Percentiles rank a stretch among this genome's conserved stretches.
phyloP scores from a whole-genome alignment of 2,797 vertebrate genomes.

The Eremophila alpestris region DNA sequence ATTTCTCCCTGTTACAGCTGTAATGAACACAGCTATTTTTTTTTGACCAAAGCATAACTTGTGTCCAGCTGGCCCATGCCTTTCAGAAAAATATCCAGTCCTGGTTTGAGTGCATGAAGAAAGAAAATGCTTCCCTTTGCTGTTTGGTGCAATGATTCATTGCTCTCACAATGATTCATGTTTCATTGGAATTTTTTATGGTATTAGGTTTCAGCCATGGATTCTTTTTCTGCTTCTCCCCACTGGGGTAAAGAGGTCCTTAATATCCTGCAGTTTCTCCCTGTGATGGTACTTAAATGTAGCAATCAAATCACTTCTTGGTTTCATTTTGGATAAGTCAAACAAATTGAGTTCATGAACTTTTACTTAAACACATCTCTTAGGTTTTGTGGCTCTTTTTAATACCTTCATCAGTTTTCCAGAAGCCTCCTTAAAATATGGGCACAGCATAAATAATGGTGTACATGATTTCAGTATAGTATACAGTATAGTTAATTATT shows the following conservation, averaged over 20 bases:
- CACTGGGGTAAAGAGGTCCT: not conserved
- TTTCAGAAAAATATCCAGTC: not conserved
- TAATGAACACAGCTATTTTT: not conserved
- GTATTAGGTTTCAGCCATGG: not conserved
- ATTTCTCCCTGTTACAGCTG: not conserved
- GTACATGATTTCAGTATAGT: not conserved
- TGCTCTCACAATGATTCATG: rapidly evolving
- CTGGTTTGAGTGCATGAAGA: not conserved
- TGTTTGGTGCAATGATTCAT: not conserved
- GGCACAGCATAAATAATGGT: not conserved
- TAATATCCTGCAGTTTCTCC: not conserved
- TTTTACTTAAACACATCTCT: not conserved
- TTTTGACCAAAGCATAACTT: not conserved
- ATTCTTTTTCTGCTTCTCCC: not conserved
- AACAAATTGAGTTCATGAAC: not conserved
- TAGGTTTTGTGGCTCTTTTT: not conserved
- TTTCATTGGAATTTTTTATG: not conserved
- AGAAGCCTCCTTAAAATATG: not conserved
- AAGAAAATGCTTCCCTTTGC: not conserved
- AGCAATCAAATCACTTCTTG: not conserved
- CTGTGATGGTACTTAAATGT: not conserved
- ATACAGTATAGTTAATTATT: not conserved
- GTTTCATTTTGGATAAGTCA: not conserved
- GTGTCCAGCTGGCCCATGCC: not conserved
- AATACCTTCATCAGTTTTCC: not conserved